phyloP scores from a whole-genome alignment of 1,140 invertebrate genomes.

The Drosophila eugracilis region DNA sequence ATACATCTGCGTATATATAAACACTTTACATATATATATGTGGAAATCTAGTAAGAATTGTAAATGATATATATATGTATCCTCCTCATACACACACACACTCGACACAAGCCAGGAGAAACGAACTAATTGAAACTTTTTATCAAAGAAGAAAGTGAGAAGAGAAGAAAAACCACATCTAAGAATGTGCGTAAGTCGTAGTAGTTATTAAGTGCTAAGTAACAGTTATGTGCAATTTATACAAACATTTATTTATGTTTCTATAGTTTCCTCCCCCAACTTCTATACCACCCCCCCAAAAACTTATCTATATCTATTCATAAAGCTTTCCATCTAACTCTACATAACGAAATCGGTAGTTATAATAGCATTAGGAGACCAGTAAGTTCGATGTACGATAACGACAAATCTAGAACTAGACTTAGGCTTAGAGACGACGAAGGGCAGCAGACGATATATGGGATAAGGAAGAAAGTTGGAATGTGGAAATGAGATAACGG shows the following conservation, averaged over 20 bases:
- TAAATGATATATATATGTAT: constrained; percentile 34
- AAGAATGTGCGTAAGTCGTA: constrained; percentile 39
- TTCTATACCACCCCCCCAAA: no score
- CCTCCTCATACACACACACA: constrained; percentile 33
- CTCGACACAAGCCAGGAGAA: constrained; percentile 7
- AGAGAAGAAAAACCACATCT: no score
- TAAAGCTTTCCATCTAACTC: constrained; percentile 34
- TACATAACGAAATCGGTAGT: constrained; percentile 14
- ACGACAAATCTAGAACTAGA: constrained; percentile 34
- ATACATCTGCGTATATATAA: constrained; percentile 33
- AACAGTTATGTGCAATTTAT: constrained; percentile 72
- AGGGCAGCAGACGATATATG: constrained; percentile 19
- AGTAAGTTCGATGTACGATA: constrained; percentile 53
- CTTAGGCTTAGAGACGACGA: no score
- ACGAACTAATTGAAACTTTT: constrained; percentile 56
- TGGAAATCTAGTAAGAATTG: constrained; percentile 55
- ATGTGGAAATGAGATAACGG: background rate
- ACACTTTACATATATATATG: no score
- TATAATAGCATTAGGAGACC: constrained; percentile 38
- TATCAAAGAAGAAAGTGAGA: constrained; percentile 18
- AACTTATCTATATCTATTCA: constrained; percentile 27
- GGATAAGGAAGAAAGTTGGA: background rate
- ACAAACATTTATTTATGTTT: constrained; percentile 27
- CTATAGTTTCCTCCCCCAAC: constrained; percentile 18
- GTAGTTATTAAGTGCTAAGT: constrained; percentile 38